These are phyloP conservation scores for Xanthorhoe spadicearia DNA, from an alignment of 2,888 invertebrate species.

Conservation along the genomic window DNA sequence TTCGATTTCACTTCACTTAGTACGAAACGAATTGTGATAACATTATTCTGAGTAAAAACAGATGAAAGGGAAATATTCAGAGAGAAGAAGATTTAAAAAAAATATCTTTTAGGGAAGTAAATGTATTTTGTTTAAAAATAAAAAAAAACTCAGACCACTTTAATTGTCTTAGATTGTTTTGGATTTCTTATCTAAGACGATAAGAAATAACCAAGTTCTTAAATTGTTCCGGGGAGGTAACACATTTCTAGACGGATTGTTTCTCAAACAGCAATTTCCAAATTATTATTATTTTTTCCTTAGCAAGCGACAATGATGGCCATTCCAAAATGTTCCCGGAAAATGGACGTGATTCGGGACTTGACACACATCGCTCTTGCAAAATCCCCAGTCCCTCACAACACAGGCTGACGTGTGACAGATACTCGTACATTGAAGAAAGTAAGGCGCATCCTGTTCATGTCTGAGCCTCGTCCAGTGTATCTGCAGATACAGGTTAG, in stretches of 20 bases:
- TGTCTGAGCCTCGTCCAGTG: constrained; percentile 1
- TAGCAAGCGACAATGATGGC: too few species aligned
- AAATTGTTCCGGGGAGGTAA: too few species aligned
- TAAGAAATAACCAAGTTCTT: too few species aligned
- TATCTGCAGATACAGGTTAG: not conserved
- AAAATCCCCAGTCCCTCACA: not conserved
- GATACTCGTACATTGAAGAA: constrained; percentile 8
- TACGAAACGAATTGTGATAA: constrained; percentile 56
- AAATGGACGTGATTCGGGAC: not conserved
- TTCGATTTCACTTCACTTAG: constrained; percentile 72
- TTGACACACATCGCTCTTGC: not conserved
- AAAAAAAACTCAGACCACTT: not conserved
- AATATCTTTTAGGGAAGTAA: constrained; percentile 1
- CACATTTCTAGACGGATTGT: too few species aligned
- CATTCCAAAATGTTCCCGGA: not conserved
- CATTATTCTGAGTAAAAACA: constrained; percentile 54
- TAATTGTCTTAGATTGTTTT: too few species aligned
- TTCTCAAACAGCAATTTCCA: too few species aligned
- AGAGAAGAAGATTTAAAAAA: constrained; percentile 32
- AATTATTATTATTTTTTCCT: too few species aligned
- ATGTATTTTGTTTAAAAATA: constrained; percentile 5
- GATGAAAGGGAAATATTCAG: constrained; percentile 49
- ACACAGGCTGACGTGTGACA: constrained; percentile 1
- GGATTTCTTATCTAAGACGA: too few species aligned
- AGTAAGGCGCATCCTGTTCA: not conserved